These are phyloP conservation scores for Microcebus jonahi DNA, from an alignment of 2,113 vertebrate species.

Conservation along the genomic window DNA sequence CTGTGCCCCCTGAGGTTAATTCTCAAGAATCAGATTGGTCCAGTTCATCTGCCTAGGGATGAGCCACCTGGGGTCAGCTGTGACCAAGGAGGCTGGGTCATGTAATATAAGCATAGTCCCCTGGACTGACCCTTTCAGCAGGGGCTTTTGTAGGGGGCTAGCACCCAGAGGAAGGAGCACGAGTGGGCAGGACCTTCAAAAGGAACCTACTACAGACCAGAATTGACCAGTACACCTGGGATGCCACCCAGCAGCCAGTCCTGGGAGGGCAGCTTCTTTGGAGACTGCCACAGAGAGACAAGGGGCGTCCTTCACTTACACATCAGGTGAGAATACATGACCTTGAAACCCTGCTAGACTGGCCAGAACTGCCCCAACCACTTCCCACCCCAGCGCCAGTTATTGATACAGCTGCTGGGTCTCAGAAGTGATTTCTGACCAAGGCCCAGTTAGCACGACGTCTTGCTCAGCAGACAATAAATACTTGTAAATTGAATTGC, in stretches of 20 bases:
- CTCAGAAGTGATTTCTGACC: not conserved
- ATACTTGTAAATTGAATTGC: constrained; percentile 56
- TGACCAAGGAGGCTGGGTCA: not conserved
- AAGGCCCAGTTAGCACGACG: not conserved
- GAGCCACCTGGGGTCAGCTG: not conserved
- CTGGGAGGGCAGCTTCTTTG: not conserved
- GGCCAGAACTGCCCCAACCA: not conserved
- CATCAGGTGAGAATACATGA: not conserved
- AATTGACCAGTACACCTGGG: not conserved
- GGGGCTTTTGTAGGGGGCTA: not conserved
- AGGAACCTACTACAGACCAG: not conserved
- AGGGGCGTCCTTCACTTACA: not conserved
- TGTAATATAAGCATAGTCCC: not conserved
- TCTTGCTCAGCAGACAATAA: constrained; percentile 55
- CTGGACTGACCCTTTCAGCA: not conserved
- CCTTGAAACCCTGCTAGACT: not conserved
- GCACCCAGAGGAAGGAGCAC: not conserved
- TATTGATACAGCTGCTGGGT: not conserved
- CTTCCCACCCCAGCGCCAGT: not conserved
- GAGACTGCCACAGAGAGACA: not conserved
- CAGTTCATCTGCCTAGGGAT: not conserved
- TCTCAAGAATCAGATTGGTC: not conserved
- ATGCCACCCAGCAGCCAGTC: too few relatives aligned
- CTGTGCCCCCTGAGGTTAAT: not conserved
- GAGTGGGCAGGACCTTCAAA: not conserved